Evolutionary conservation across 2,113 vertebrate genomes (phyloP), one percentile per base, ranked within the genome.

Genomic region (Telmatochromis brichardi): DNA sequence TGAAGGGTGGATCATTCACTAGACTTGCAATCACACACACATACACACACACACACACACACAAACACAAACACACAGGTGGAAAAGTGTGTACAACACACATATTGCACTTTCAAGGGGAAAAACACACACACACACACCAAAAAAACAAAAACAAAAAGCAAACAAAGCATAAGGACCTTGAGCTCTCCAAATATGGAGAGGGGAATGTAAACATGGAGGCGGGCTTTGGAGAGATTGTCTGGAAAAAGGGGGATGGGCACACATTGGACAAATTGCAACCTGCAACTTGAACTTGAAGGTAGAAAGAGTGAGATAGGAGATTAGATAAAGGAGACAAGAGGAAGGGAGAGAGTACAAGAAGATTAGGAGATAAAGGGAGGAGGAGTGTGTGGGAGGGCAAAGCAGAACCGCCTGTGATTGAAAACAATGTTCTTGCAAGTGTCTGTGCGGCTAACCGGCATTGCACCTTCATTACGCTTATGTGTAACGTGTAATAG

Each of bases 161-260:
- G 85, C 31, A 84, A 68, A 92, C 83, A 93, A 90, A 13, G 71
- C 88, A 90, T 57, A 73, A 84, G 89, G 94, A 96, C 95, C 96
- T 94, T 91, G 93, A 73, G 90, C 91, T 91, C 83, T 84, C 93
- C 96, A 96, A 96, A 95, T 96, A 96, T 94, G 95, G 94, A 89
- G 92, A 90, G 93, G 93, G 95, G 96, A 97, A 96, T 95, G 96
- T 97, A 97, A 98, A 98, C 96, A 97, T 1, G 63, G 93, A 90
- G 97, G 97, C 91, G 96, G 96, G 88, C 60, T 88, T 54, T 51
- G 47, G 85, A 83, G 80, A 71, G 80, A 50, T 73, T 81, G 88
- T 95, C 96, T 82, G 83, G 81, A 47, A 54, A 81, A 81, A 73
- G 88, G 81, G 37, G 86, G 91, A 92, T 84, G 76, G 93, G 93